A percentile compares a stretch with the other conserved stretches of the same genome.
Evolutionary conservation across 2,797 vertebrate species (phyloP).

Genomic region (Nyctibius grandis): DNA sequence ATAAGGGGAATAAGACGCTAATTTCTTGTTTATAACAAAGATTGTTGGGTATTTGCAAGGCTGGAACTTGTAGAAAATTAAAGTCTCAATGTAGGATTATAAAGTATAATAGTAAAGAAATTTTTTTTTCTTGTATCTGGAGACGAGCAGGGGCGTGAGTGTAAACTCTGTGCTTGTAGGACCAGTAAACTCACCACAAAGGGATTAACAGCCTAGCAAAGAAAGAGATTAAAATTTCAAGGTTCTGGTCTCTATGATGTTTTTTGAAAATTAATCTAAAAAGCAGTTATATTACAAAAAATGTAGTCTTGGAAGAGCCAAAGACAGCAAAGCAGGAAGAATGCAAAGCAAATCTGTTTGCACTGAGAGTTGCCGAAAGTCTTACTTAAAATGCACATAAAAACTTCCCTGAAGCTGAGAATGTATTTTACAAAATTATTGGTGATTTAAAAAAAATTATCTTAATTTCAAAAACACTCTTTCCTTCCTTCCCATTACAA

Average conservation of each 20-base stretch:
- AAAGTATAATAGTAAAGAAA: background rate
- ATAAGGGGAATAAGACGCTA: background rate
- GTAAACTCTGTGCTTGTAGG: background rate
- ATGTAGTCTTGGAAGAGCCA: background rate
- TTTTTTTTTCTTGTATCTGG: background rate
- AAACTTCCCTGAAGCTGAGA: background rate
- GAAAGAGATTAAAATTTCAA: background rate
- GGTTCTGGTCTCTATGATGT: background rate
- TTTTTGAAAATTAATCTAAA: background rate
- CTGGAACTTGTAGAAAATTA: background rate
- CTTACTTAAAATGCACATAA: background rate
- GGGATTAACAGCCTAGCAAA: background rate
- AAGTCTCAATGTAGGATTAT: background rate
- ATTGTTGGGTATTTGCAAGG: background rate
- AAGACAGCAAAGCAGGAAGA: background rate
- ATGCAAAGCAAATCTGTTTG: background rate
- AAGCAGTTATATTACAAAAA: background rate
- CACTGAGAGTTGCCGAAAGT: background rate
- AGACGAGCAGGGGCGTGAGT: background rate
- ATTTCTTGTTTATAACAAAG: background rate
- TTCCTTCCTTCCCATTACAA: background rate
- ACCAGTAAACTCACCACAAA: background rate
- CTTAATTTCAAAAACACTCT: background rate
- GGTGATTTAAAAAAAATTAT: background rate
- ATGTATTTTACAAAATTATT: background rate